A percentile compares a stretch with the other conserved stretches of the same genome.
Conservation (phyloP, 2,113 vertebrate species). For the Plectropomus leopardus region DNA sequence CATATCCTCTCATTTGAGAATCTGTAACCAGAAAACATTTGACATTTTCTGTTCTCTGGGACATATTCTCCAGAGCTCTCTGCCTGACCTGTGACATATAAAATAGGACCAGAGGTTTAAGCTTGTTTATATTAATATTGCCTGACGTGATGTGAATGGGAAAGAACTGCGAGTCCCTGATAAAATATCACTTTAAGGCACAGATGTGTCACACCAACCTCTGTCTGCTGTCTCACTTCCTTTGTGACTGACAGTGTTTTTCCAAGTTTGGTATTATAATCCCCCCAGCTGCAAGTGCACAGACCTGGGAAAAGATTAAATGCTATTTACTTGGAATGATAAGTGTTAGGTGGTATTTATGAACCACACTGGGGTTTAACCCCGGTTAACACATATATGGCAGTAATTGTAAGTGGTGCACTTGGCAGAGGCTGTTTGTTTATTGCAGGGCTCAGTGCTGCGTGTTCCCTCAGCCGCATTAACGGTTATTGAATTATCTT, state of each 20-base stretch:
- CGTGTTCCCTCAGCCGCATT: background rate
- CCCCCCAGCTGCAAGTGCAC: background rate
- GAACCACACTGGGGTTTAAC: background rate
- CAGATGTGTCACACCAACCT: background rate
- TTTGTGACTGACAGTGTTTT: background rate
- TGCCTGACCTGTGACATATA: conserved; percentile 18
- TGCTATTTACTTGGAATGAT: background rate
- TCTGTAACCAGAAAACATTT: too few species aligned
- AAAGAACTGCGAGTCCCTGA: conserved; percentile 10
- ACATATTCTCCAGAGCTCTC: background rate
- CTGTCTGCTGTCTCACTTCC: background rate
- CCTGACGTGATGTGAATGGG: background rate
- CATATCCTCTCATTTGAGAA: too few species aligned
- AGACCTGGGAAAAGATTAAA: background rate
- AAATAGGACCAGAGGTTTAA: conserved; percentile 6
- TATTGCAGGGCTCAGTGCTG: background rate
- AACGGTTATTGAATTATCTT: conserved; percentile 9
- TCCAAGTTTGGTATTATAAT: conserved; percentile 33
- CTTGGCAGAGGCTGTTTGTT: background rate
- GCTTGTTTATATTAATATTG: background rate
- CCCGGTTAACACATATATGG: conserved; percentile 13
- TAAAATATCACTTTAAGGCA: conserved; percentile 11
- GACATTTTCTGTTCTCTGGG: too few species aligned
- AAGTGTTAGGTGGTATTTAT: conserved; percentile 12
- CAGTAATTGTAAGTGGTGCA: background rate